Evolutionary conservation across 2,797 vertebrate species (phyloP).

Genomic region (Coregonus ussuriensis): DNA sequence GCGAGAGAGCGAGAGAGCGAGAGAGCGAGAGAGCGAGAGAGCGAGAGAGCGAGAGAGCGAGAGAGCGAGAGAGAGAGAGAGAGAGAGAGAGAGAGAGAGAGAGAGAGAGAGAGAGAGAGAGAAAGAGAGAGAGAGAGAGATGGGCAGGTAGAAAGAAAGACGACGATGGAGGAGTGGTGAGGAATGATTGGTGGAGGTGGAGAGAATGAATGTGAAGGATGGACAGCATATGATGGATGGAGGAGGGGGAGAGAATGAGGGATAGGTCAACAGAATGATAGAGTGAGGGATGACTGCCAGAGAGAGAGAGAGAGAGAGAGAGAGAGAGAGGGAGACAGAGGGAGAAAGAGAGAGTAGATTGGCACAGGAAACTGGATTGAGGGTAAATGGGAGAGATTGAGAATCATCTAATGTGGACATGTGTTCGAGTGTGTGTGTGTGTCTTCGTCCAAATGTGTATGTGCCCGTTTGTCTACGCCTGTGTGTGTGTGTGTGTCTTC

Average conservation of each 20-base stretch:
- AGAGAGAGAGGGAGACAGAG: background rate
- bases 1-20: too few relatives aligned
- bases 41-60: background rate
- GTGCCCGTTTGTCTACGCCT: too few relatives aligned
- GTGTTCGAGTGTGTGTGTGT: background rate
- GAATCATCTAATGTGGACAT: slow-evolving; percentile 35
- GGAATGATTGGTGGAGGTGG: too few relatives aligned
- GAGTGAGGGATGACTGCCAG: slow-evolving; percentile 45
- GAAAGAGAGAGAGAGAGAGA: too few relatives aligned
- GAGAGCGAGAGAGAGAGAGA: too few relatives aligned
- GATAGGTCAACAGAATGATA: slow-evolving; percentile 56
- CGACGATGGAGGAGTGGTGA: slow-evolving; percentile 11
- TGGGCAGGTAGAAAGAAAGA: background rate
- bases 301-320: slow-evolving; percentile 7
- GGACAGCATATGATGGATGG: slow-evolving; percentile 31
- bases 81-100: too few relatives aligned
- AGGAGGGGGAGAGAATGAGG: slow-evolving; percentile 25
- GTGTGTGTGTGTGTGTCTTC: background rate
- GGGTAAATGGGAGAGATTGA: slow-evolving; percentile 48
- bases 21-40: slow-evolving; percentile 29
- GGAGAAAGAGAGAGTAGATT: slow-evolving; percentile 27
- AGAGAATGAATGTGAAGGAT: slow-evolving; percentile 20
- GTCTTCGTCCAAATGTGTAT: background rate
- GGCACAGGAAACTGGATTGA: slow-evolving; percentile 33
- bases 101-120: too few relatives aligned